Evolutionary conservation across 2,797 vertebrate genomes (phyloP), one percentile per base, ranked within the genome.

Genomic region (Neosalanx taihuensis): DNA sequence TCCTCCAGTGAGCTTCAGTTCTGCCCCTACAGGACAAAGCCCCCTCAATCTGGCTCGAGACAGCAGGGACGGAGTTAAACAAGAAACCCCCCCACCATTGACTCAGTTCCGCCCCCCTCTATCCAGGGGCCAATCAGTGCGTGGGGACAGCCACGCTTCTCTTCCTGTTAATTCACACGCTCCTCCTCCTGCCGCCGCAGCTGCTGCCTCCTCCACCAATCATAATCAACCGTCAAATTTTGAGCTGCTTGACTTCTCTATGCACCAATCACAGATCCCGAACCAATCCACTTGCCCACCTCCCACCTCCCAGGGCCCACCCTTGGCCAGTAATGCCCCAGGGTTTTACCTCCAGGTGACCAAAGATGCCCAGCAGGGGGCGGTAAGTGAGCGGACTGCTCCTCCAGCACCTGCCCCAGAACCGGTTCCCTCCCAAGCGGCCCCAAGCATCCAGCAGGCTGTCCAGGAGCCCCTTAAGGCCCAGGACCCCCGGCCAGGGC

Each of bases 261-360:
- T 94, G 73, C 85, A 90, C 72, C 91, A 93, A 88, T 89, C 92
- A 30, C 83, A 88, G 80, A 88, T 90, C 72, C 93, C 90, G 72
- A 91, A 57, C 84, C 79, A 92, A 72, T 79, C 79, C 18, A 56
- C 89, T 17, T 74, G 79, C 2, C 87, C 85, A 0, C 72, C 84
- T 53, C 31, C 86, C 49, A 86, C 88, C 81, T 89, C 86, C 35
- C 93, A 92, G 0, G 81, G 90, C 15, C 83, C 85, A 60, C 79
- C 85, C 18, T 87, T 84, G 64, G 78, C 77, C 23, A 92, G 75
- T 92, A 93, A 94, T 86, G 82, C 86, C 13, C 90, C 89, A 76
- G 92, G 76, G 90, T 98, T 98, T 90, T 98, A 97, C 85, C 95
- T 94, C 84, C 97, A 98, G 95, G 96, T 98, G 80, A 96, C 93